phyloP scores from a whole-genome alignment of 2,888 invertebrate species.

The Diogma glabrata region DNA sequence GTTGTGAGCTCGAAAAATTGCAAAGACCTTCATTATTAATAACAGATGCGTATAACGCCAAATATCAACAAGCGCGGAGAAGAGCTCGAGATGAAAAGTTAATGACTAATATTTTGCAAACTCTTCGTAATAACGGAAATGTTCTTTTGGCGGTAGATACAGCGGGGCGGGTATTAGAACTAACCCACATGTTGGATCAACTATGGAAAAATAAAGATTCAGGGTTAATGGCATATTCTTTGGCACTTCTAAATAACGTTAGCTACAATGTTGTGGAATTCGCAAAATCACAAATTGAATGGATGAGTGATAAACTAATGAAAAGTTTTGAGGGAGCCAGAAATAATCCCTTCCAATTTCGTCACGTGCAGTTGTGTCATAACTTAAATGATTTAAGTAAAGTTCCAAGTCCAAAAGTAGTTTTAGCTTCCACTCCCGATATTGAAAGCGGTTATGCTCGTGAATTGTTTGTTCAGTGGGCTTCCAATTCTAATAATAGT shows the following conservation, averaged over 20 bases:
- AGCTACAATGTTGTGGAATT: conserved; percentile 98
- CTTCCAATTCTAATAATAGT: conserved; percentile 80
- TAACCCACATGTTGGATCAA: conserved; percentile 93
- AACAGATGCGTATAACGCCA: conserved; percentile 91
- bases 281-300: conserved; percentile 97
- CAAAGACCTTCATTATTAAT: conserved; percentile 88
- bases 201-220: conserved; percentile 93
- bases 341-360: conserved; percentile 92
- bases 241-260: conserved; percentile 89
- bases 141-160: conserved; percentile 94
- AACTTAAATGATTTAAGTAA: conserved; percentile 74
- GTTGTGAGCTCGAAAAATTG: conserved; percentile 83
- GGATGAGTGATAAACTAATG: conserved; percentile 99
- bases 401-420: conserved; percentile 87
- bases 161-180: conserved; percentile 88
- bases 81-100: conserved; percentile 89
- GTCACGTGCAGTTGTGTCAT: conserved; percentile 89
- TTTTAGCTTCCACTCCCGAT: conserved; percentile 88
- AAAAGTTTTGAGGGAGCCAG: conserved; percentile 81
- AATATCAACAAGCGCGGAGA: conserved; percentile 82
- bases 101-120: conserved; percentile 91
- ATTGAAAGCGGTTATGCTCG: conserved; percentile 91
- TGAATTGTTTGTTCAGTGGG: conserved; percentile 92
- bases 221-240: conserved; percentile 85
- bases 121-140: conserved; percentile 87